Evolutionary conservation across 2,888 invertebrate species (phyloP).

Genomic region (Aquatica leii): DNA sequence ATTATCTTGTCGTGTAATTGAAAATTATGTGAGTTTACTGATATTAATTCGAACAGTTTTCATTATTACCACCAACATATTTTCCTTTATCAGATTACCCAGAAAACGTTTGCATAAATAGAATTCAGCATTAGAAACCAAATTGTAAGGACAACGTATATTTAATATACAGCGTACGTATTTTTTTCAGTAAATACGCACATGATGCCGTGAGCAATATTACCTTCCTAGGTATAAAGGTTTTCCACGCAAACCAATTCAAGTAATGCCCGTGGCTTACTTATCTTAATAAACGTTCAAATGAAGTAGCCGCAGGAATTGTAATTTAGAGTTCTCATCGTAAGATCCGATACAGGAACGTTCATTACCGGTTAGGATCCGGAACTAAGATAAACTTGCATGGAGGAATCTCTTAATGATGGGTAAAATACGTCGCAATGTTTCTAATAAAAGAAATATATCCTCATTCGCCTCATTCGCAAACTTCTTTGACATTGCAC

Average conservation of each 20-base stretch:
- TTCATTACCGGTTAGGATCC: slow-evolving; percentile 48
- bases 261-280: slow-evolving; percentile 37
- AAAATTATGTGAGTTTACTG: background rate
- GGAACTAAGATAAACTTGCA: slow-evolving; percentile 44
- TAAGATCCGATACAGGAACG: slow-evolving; percentile 46
- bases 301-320: slow-evolving; percentile 42
- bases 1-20: slow-evolving; percentile 1
- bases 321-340: slow-evolving; percentile 41
- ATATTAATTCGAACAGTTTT: too few species aligned
- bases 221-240: slow-evolving; percentile 34
- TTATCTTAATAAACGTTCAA: slow-evolving; percentile 41
- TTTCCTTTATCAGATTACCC: too few species aligned
- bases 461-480: background rate
- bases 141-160: too few species aligned
- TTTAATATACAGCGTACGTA: too few species aligned
- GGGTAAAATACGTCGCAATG: slow-evolving; percentile 43
- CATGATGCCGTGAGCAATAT: slow-evolving; percentile 13
- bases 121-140: too few species aligned
- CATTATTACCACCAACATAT: too few species aligned
- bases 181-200: too few species aligned
- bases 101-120: too few species aligned
- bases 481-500: slow-evolving; percentile 19
- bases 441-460: slow-evolving; percentile 23
- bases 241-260: slow-evolving; percentile 34
- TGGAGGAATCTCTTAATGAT: slow-evolving; percentile 48